Percentiles rank a stretch among this genome's conserved stretches.
These are phyloP conservation scores for Struthio camelus DNA, from an alignment of 2,113 vertebrate species.

Conservation along the genomic window DNA sequence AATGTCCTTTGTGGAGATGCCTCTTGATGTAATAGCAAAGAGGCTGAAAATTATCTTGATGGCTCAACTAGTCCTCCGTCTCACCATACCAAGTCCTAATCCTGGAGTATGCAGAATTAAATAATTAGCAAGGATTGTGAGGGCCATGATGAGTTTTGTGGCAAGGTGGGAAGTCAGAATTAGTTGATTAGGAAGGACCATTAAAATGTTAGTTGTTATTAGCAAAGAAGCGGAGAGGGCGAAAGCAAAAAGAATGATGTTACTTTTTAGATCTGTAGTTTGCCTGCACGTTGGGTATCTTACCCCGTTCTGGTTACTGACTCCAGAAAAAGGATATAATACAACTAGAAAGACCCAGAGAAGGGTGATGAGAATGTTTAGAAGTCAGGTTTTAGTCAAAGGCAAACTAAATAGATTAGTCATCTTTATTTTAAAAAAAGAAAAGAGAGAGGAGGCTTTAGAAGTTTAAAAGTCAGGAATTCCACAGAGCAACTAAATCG, in stretches of 20 bases:
- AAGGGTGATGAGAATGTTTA: not conserved
- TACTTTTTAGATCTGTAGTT: not conserved
- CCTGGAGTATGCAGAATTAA: not conserved
- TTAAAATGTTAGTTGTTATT: not conserved
- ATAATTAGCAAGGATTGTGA: not conserved
- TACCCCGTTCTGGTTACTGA: not conserved
- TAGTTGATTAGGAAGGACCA: not conserved
- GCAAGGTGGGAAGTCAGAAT: not conserved
- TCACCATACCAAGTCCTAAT: not conserved
- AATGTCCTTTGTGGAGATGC: not conserved
- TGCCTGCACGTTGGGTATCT: not conserved
- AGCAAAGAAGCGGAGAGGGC: not conserved
- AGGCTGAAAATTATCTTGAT: not conserved
- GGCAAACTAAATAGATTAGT: not conserved
- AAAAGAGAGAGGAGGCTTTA: not conserved
- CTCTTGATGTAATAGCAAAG: not conserved
- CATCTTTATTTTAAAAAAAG: not conserved
- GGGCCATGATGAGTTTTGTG: not conserved
- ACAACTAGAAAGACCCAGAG: not conserved
- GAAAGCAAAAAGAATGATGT: not conserved
- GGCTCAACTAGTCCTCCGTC: not conserved
- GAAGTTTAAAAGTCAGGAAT: not conserved
- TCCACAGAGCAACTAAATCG: not conserved
- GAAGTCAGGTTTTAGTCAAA: not conserved
- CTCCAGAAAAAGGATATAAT: not conserved